Base-by-base conservation (phyloP, 2,797 vertebrate species). In the Nothura maculosa region DNA sequence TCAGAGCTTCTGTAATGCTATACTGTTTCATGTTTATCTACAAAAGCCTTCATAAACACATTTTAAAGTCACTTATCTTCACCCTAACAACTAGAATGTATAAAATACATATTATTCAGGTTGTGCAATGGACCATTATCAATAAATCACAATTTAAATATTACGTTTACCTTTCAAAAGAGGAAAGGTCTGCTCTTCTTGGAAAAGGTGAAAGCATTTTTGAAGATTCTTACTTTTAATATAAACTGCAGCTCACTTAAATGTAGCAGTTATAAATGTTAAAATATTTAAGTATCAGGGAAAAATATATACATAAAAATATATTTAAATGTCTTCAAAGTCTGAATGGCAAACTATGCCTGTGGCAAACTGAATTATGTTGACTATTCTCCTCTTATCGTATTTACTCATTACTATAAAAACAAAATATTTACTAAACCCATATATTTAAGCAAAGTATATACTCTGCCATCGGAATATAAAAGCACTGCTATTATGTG, bases 331-430 rank as follows among this genome's bases (percentile, higher is more conserved):
- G 34, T 64, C 52, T 87, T 81, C 50, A 62, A 21, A 72, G 28
- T 32, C 93, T n/a, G n/a, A n/a, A n/a, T n/a, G n/a, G n/a, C n/a
- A n/a, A n/a, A n/a, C n/a, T 58, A 66, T 52, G 77, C 30, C 60
- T 36, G 17, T 84, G 40, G 61, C 89, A 67, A 38, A 79, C 80
- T 74, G 67, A 21, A 82, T 93, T 94, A 40, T 50, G 94, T 42
- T 58, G 72, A 52, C n/a, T 75, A 66, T 43, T 38, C 48, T 5
- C 50, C 63, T 76, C 27, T 66, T 90, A 75, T 20, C 64, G 90
- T 90, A 93, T 93, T 90, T 92, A 91, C 47, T 87, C 92, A 94
- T 92, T 93, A 96, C 87, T 79, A 93, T 93, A 48, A 48, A 48
- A 48, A 48, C 62, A 83, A 60, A 90, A 82, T 85, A 93, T 94